Conservation (phyloP, 2,888 invertebrate genomes). For the Nomada fucata region DNA sequence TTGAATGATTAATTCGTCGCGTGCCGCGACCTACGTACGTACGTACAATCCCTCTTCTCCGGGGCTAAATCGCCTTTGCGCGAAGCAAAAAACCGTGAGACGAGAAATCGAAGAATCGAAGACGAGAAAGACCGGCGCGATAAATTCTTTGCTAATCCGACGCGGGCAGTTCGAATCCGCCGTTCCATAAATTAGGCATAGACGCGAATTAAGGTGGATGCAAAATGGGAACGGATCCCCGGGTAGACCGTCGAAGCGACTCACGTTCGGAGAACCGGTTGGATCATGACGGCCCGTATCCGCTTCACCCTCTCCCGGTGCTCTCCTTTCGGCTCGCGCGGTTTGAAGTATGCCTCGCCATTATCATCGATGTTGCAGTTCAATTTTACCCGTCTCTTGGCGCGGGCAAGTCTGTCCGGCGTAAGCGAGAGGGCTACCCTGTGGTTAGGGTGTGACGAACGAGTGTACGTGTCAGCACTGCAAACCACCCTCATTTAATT, state of each 20-base stretch:
- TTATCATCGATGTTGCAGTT: constrained; percentile 73
- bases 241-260: constrained; percentile 38
- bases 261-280: constrained; percentile 67
- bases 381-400: constrained; percentile 57
- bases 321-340: constrained; percentile 50
- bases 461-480: constrained; percentile 77
- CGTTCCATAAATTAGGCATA: constrained; percentile 41
- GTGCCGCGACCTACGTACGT: background rate
- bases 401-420: constrained; percentile 37
- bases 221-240: constrained; percentile 25
- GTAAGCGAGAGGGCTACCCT: constrained; percentile 61
- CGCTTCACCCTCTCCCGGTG: constrained; percentile 8
- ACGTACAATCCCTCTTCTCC: too few relatives aligned
- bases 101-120: background rate
- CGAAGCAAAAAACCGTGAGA: background rate
- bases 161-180: constrained; percentile 12
- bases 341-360: constrained; percentile 70
- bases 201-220: constrained; percentile 47
- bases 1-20: constrained; percentile 36
- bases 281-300: constrained; percentile 21
- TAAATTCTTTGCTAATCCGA: constrained; percentile 29
- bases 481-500: constrained; percentile 77
- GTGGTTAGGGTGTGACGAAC: constrained; percentile 75
- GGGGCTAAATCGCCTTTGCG: background rate
- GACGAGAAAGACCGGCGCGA: background rate